Evolutionary conservation across 2,113 vertebrate genomes (phyloP).

Genomic region (Pipra filicauda): DNA sequence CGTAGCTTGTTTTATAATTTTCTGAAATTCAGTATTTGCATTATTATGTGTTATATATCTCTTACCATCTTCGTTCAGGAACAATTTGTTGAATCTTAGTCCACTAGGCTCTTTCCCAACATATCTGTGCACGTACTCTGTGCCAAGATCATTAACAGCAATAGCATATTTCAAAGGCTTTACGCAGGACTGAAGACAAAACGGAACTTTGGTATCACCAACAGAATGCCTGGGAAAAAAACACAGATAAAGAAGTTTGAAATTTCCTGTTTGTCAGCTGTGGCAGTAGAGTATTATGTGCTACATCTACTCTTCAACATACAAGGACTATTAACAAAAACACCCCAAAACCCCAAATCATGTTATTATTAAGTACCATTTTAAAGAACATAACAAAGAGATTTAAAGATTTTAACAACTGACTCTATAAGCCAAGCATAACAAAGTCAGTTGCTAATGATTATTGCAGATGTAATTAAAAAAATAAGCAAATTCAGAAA

Average conservation of each 20-base stretch:
- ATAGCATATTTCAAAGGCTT: constrained; percentile 97
- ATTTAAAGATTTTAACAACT: not conserved
- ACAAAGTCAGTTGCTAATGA: not conserved
- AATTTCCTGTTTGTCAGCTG: not conserved
- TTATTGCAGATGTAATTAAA: not conserved
- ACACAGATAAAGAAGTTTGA: not conserved
- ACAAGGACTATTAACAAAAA: not conserved
- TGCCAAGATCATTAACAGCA: constrained; percentile 95
- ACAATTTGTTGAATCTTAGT: constrained; percentile 96
- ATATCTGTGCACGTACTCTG: constrained; percentile 95
- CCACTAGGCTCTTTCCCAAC: constrained; percentile 98
- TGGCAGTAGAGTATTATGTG: not conserved
- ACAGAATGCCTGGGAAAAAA: constrained; percentile 85
- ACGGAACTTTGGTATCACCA: constrained; percentile 97
- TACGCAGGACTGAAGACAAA: constrained; percentile 97
- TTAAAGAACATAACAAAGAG: not conserved
- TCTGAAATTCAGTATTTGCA: not conserved
- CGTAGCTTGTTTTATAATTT: not conserved
- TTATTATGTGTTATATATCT: not conserved
- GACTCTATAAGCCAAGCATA: not conserved
- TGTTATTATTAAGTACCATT: not conserved
- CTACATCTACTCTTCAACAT: not conserved
- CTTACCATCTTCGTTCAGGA: constrained; percentile 97
- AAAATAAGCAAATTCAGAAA: not conserved
- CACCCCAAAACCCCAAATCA: not conserved